Conservation (phyloP, 2,888 invertebrate genomes). For the Nephrotoma appendiculata region DNA sequence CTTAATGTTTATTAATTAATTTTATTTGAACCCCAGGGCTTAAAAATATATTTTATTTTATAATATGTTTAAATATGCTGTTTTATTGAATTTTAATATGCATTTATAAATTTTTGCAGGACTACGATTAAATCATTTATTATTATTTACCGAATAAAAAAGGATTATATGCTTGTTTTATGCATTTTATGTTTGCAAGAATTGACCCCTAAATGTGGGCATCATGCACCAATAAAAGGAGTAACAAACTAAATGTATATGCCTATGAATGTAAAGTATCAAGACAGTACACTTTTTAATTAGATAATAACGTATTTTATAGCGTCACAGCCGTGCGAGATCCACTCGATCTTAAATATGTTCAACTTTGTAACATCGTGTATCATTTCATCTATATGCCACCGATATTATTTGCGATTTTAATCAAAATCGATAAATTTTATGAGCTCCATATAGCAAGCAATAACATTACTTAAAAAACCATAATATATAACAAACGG, state of each 20-base stretch:
- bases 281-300: not conserved
- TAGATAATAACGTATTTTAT: not conserved
- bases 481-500: not conserved
- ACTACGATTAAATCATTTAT: not conserved
- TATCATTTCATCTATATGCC: not conserved
- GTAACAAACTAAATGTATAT: not conserved
- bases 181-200: not conserved
- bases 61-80: not conserved
- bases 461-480: not conserved
- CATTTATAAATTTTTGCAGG: not conserved
- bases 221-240: not conserved
- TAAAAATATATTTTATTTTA: too few species aligned
- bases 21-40: too few species aligned
- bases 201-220: not conserved
- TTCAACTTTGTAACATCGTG: not conserved
- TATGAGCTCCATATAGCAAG: not conserved
- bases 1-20: too few species aligned
- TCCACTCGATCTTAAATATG: not conserved
- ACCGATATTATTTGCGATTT: not conserved
- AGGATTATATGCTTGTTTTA: not conserved
- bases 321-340: not conserved
- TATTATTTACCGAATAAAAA: not conserved
- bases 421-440: not conserved
- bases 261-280: not conserved
- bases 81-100: not conserved